Evolutionary conservation across 2,113 vertebrate species (phyloP).

Genomic region (Otolemur garnettii): DNA sequence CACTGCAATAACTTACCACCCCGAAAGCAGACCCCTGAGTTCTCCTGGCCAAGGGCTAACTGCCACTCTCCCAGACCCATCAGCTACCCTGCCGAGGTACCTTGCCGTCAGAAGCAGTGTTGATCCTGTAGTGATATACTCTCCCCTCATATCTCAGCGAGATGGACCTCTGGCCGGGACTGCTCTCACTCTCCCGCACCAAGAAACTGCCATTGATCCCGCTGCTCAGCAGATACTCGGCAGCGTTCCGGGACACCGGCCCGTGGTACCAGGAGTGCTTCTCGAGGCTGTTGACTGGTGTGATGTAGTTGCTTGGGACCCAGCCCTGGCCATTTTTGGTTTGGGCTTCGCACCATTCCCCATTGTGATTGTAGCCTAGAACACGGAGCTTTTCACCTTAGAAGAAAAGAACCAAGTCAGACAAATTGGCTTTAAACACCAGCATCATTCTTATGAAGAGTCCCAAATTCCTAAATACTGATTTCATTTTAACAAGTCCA

Average conservation of each 20-base stretch:
- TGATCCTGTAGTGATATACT: conserved; percentile 99
- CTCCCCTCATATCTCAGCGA: conserved; percentile 91
- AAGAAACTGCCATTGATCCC: conserved; percentile 93
- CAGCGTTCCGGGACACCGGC: conserved; percentile 91
- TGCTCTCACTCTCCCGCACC: conserved; percentile 93
- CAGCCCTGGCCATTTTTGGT: conserved; percentile 93
- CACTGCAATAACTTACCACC: background rate
- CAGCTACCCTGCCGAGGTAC: conserved; percentile 82
- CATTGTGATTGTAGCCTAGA: conserved; percentile 93
- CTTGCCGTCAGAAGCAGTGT: conserved; percentile 98
- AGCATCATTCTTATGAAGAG: background rate
- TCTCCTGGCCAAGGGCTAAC: background rate
- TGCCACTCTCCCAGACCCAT: accelerated
- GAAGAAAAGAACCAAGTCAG: background rate
- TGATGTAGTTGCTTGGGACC: conserved; percentile 94
- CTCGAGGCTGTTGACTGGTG: conserved; percentile 92
- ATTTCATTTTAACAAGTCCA: background rate
- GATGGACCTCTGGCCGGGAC: conserved; percentile 92
- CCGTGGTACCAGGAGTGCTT: conserved; percentile 94
- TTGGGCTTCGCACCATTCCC: conserved; percentile 94
- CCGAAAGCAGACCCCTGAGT: background rate
- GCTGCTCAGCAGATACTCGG: conserved; percentile 92
- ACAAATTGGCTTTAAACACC: background rate
- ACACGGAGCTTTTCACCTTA: conserved; percentile 93
- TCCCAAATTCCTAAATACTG: background rate